Base-by-base conservation (phyloP, 2,888 invertebrate genomes). In the Drosophila imparisetae region DNA sequence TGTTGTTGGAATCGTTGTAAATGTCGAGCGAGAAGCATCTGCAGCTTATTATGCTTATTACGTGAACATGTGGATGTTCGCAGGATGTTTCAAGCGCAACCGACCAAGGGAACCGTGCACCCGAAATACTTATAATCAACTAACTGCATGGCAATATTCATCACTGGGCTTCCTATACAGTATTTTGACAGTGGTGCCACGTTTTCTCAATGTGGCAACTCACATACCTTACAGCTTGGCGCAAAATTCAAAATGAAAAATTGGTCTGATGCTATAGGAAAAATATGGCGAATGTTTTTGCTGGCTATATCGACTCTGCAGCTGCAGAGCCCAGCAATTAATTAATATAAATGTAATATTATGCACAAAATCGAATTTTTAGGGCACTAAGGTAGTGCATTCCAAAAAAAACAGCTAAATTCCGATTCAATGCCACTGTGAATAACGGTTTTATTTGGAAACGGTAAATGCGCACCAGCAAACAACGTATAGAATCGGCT, bases 21-120 rank as follows among this genome's bases (percentile, higher is more conserved):
- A 30, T 54, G 58, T 64, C 42, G 48, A 60, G 63, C 67, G 63
- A 50, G 62, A 67, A 67, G 72, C 72, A 71, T 76, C 66, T 61
- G 64, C 10, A 62, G 48, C 42, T 27, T 42, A 57, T 58, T 65
- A 30, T 21, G 13, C 21, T 30, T 52, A 75, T 79, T 45, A 80
- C 77, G 77, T 60, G 55, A 72, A 77, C 34, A 49, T 66, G 32
- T 40, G 68, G 30, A 30, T 30, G 30, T 30, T 49, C 27, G 32
- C 66, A 34, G 38, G 40, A 42, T 42, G 27, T 45, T 34, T 45
- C 48, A 18, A n/a, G 21, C 24, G 32, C n/a, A 32, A 63, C 55
- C 57, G 57, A 58, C 10, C 18, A 32, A 38, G 54, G 8, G 32
- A 65, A 63, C 66, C 63, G 34, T 24, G n/a, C 65, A 34, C 13